Evolutionary conservation across 2,113 vertebrate species (phyloP).

Genomic region (Furnarius figulus): DNA sequence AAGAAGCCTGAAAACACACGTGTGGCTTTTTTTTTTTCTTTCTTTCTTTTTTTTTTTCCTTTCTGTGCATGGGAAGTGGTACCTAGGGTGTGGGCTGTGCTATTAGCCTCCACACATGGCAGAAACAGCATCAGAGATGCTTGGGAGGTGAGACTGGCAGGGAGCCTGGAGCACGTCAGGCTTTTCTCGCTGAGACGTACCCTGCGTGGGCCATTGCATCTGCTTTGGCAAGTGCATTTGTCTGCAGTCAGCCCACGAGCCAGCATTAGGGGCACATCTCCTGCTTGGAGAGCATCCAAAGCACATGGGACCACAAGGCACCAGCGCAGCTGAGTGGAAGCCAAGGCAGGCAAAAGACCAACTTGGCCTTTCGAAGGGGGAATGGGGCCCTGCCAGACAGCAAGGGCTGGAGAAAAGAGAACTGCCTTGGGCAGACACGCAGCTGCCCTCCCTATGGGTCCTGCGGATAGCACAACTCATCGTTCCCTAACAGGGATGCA

Average conservation of each 20-base stretch:
- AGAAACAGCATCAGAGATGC: not conserved
- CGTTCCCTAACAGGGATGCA: not conserved
- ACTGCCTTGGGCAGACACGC: not conserved
- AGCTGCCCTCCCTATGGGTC: not conserved
- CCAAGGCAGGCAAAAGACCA: slow-evolving; percentile 13
- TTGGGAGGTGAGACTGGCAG: not conserved
- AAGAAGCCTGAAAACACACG: not conserved
- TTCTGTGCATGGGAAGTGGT: not conserved
- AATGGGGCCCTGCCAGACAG: not conserved
- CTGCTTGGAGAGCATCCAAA: not conserved
- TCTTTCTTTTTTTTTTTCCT: not conserved
- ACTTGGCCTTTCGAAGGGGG: not conserved
- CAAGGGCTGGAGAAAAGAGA: not conserved
- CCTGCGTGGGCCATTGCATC: not conserved
- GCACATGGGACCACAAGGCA: not conserved
- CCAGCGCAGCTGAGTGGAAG: not conserved
- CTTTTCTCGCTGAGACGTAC: not conserved
- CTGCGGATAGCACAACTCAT: not conserved
- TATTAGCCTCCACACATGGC: not conserved
- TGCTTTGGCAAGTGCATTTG: not conserved
- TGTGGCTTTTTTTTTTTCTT: too few relatives aligned
- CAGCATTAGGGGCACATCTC: not conserved
- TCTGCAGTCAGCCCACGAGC: not conserved
- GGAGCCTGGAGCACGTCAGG: not conserved
- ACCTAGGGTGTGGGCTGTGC: not conserved